Conservation (phyloP, 2,797 vertebrate species). For the Cyclura pinguis region DNA sequence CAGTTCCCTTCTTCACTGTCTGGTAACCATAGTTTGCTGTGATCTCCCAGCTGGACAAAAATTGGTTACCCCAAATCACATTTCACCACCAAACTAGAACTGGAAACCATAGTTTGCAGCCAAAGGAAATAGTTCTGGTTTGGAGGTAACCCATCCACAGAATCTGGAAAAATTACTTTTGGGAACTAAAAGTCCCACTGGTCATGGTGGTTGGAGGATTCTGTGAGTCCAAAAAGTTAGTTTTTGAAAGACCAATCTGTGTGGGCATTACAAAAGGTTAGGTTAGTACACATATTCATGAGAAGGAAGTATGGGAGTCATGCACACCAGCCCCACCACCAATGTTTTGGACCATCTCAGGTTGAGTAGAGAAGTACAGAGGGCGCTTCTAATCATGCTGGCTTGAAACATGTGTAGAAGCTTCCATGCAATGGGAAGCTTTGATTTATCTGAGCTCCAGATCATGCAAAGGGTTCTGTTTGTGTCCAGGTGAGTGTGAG, state of each 20-base stretch:
- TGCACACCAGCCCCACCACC: background rate
- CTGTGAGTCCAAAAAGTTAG: no score
- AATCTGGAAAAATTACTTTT: background rate
- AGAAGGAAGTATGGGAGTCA: background rate
- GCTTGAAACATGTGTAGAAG: background rate
- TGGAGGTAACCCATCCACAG: background rate
- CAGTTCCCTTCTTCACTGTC: background rate
- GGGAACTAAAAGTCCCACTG: no score
- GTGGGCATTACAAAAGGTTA: background rate
- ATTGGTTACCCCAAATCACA: background rate
- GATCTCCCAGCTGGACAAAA: background rate
- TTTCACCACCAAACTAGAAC: background rate
- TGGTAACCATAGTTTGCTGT: background rate
- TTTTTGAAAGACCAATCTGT: no score
- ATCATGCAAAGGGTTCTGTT: background rate
- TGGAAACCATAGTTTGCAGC: background rate
- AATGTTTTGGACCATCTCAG: background rate
- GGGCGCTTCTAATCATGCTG: background rate
- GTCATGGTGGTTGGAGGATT: no score
- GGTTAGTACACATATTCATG: background rate
- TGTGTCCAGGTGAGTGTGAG: background rate
- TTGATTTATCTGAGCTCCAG: background rate
- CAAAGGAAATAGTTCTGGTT: background rate
- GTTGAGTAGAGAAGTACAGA: background rate
- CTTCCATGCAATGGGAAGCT: background rate